Evolutionary conservation across 2,113 vertebrate genomes (phyloP), one percentile per base, ranked within the genome.

Genomic region (Acanthochromis polyacanthus): DNA sequence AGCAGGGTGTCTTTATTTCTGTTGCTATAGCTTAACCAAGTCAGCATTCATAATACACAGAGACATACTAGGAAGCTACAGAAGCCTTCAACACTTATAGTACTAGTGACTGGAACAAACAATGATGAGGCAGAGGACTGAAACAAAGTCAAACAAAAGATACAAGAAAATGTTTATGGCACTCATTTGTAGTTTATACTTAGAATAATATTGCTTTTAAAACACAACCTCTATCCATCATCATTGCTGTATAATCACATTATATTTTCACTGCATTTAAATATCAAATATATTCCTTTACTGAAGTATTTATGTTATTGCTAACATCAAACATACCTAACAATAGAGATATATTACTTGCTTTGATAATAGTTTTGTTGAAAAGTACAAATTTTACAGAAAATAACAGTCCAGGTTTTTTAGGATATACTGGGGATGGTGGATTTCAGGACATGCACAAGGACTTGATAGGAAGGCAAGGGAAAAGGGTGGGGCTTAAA

Each of bases 241-340:
- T 90, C 62, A 66, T 70, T 71, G 64, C 82, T 71, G 75, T 50
- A 72, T 85, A 6, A 82, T 74, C 64, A 77, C 46, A 17, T 83
- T 86, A 84, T 85, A 75, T 78, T 82, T 87, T 82, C 77, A 87
- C 81, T 84, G 87, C 75, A 87, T 93, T 92, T 85, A 91, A 90
- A 94, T 93, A 92, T 92, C 84, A 93, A 93, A 94, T 93, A 94
- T 94, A 93, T 92, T 88, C 57, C 83, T 83, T 91, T 85, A 89
- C 65, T 80, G 75, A 66, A 91, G 72, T 83, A 84, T 88, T 89
- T 69, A 72, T 55, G 75, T 94, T 95, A 95, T 95, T 95, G 94
- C 94, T 92, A 93, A 95, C 91, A 91, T 91, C 70, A 85, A 89
- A 88, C 69, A 40, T 76, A 88, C 74, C 75, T 81, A 88, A 90